A percentile compares a stretch with the other conserved stretches of the same genome.
Evolutionary conservation across 2,113 vertebrate species (phyloP).

Genomic region (Leptodactylus fuscus): DNA sequence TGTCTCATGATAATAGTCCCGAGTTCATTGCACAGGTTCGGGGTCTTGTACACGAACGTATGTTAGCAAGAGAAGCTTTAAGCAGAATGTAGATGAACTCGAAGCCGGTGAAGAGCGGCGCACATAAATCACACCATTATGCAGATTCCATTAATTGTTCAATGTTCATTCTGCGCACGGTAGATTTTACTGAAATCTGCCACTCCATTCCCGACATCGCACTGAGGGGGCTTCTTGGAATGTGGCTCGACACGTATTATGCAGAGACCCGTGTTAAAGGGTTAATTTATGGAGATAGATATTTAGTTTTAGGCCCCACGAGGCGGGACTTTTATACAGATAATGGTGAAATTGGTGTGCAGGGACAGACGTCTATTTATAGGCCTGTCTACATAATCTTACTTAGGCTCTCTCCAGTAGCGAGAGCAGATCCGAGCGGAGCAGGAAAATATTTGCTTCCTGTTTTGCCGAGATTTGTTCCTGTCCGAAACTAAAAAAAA

Average conservation of each 20-base stretch:
- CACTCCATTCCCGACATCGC: neutral
- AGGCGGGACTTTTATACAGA: neutral
- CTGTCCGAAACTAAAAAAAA: neutral
- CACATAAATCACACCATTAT: conserved; percentile 13
- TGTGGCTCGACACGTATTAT: neutral
- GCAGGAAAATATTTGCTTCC: neutral
- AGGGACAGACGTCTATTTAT: neutral
- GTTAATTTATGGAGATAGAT: neutral
- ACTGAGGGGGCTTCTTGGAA: neutral
- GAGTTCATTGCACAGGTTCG: neutral
- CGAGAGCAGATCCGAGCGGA: neutral
- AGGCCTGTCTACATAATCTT: neutral
- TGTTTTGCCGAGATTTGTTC: neutral
- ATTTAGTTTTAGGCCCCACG: neutral
- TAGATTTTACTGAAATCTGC: neutral
- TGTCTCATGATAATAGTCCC: neutral
- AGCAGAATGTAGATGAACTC: neutral
- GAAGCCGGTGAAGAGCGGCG: neutral
- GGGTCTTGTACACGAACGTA: neutral
- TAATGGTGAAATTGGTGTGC: neutral
- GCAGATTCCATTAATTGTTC: conserved; percentile 1
- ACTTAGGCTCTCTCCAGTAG: neutral
- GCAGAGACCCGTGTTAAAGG: neutral
- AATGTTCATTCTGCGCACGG: neutral
- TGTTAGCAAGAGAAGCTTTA: neutral